These are phyloP conservation scores for Ctenodactylus gundi DNA, from an alignment of 2,113 vertebrate genomes.

Conservation along the genomic window DNA sequence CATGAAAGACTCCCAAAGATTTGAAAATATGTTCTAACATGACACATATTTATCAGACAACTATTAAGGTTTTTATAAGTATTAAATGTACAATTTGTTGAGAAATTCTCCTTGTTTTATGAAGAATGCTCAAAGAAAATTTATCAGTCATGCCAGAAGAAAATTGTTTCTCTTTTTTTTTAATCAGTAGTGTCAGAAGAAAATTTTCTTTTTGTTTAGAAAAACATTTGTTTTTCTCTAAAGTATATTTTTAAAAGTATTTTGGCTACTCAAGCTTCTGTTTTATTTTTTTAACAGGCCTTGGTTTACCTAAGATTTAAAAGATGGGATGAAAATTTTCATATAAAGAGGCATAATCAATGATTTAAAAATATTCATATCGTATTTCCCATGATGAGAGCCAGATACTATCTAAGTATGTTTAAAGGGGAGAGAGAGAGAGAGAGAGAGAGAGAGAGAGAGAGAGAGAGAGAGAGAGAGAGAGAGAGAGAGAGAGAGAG, in stretches of 20 bases:
- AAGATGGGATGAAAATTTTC: background rate
- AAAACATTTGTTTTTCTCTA: too few relatives aligned
- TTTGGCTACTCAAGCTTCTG: background rate
- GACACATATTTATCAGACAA: background rate
- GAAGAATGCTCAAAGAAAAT: background rate
- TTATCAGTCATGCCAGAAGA: background rate
- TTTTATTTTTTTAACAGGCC: background rate
- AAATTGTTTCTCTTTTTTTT: background rate
- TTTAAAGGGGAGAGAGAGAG: background rate
- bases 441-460: background rate
- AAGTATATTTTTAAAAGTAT: too few relatives aligned
- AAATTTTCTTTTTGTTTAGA: too few relatives aligned
- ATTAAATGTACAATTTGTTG: background rate
- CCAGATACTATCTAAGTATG: background rate
- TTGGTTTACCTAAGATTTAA: background rate
- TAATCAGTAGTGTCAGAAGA: background rate
- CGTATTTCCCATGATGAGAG: background rate
- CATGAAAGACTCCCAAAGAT: background rate
- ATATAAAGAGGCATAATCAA: background rate
- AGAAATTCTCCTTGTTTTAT: background rate
- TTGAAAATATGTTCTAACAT: background rate
- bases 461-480: background rate
- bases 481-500: background rate
- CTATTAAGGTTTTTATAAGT: background rate
- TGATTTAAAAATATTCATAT: background rate